Base-by-base conservation (phyloP, 2,888 invertebrate species). In the Molorchus minor region DNA sequence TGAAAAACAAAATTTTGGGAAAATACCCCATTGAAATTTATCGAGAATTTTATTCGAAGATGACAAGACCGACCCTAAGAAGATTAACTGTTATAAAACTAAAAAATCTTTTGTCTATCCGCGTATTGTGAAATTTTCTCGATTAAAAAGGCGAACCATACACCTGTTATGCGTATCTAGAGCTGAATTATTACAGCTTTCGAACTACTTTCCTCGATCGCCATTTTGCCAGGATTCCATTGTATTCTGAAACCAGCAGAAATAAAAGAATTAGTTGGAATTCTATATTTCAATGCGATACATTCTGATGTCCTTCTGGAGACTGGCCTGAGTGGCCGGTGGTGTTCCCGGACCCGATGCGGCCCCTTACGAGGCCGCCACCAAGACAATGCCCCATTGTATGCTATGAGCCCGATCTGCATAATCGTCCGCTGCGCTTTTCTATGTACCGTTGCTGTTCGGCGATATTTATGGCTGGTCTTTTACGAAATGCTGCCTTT, bases 361-460 rank as follows among this genome's bases (percentile, higher is more conserved):
- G 46, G 55, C 46, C 46, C 54, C 56, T 45, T 45, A 52, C 40
- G 33, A 49, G 49, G 38, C 38, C 47, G 21, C 33, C 29, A 40
- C 56, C 40, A 33, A 61, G 51, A 61, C 61, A 61, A 61, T 61
- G 58, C 61, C 45, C 58, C 61, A 61, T 61, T 61, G 61, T 61
- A 58, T 58, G 54, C 52, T 44, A 38, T 41, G 54, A 49, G 60
- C 38, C 40, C 58, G 49, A 61, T 61, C 61, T 61, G 55, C 61
- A 61, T 61, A 61, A 54, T 54, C 58, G 40, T 41, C 45, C 19
- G 25, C 30, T 35, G 49, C 49, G 49, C 25, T 49, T 49, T 49
- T 25, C 47, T 49, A 49, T 49, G 58, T 58, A 58, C 53, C 58
- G 58, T 58, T 58, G 51, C 58, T 33, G 46, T 47, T 58, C 21